Conservation (phyloP, 1,140 invertebrate genomes). For the Branchinecta lynchi region DNA sequence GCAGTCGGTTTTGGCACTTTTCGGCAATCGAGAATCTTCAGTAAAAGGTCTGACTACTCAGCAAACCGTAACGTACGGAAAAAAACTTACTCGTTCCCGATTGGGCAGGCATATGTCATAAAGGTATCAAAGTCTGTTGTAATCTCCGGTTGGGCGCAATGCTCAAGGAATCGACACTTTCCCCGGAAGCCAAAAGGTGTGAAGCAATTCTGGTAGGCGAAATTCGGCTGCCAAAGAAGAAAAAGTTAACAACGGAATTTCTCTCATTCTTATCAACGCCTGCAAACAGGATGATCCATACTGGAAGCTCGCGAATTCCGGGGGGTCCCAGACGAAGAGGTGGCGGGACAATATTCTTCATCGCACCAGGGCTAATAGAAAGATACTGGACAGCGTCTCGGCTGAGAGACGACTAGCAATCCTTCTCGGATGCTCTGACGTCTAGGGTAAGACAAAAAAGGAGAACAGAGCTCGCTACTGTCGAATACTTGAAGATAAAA, state of each 20-base stretch:
- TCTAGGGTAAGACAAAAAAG: too few relatives aligned
- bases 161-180: conserved; percentile 19
- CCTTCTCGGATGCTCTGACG: too few relatives aligned
- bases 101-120: conserved; percentile 19
- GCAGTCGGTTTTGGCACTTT: not conserved
- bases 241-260: not conserved
- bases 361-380: too few relatives aligned
- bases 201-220: conserved; percentile 17
- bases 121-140: conserved; percentile 15
- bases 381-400: too few relatives aligned
- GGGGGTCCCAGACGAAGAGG: too few relatives aligned
- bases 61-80: not conserved
- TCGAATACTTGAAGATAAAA: too few relatives aligned
- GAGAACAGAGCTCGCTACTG: too few relatives aligned
- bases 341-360: too few relatives aligned
- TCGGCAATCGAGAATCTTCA: not conserved
- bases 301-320: not conserved
- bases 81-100: conserved; percentile 20
- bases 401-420: too few relatives aligned
- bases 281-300: not conserved
- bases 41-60: not conserved
- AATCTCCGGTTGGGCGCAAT: conserved; percentile 18
- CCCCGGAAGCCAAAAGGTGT: conserved; percentile 17
- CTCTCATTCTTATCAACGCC: not conserved
- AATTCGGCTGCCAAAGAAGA: conserved; percentile 17